phyloP scores from a whole-genome alignment of 2,888 invertebrate species.

The Scaptomyza polygonia region DNA sequence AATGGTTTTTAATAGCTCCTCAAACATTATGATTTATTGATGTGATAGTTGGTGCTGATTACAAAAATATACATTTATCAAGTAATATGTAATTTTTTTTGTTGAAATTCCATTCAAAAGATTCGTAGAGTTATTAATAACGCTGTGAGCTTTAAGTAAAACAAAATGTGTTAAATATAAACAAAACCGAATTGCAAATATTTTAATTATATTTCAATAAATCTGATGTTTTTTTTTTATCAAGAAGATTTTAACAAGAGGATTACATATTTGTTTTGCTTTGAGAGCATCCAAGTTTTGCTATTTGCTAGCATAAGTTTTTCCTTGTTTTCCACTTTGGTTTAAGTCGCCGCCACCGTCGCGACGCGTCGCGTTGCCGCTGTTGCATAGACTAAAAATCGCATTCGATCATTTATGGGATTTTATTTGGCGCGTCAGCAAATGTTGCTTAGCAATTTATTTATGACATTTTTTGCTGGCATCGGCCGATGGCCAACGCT shows the following conservation, averaged over 20 bases:
- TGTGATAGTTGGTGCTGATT: neutral
- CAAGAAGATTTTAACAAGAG: too few relatives aligned
- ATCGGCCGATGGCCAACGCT: constrained; percentile 30
- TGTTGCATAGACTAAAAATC: constrained; percentile 80
- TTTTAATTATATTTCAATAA: too few relatives aligned
- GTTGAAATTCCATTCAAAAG: too few relatives aligned
- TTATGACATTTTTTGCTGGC: constrained; percentile 77
- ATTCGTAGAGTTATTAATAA: too few relatives aligned
- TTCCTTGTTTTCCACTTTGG: constrained; percentile 54
- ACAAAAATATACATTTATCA: too few relatives aligned
- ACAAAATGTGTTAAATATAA: too few relatives aligned
- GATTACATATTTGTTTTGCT: neutral
- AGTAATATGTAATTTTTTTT: neutral
- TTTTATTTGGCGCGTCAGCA: constrained; percentile 83
- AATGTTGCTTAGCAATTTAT: constrained; percentile 81
- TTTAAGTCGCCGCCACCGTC: constrained; percentile 63
- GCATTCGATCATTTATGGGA: constrained; percentile 83
- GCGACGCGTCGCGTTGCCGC: constrained; percentile 36
- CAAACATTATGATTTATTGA: neutral
- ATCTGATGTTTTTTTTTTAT: too few relatives aligned
- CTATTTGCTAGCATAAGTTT: neutral
- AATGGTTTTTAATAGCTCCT: neutral
- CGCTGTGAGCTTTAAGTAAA: too few relatives aligned
- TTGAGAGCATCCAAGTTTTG: constrained; percentile 36
- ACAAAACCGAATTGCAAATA: too few relatives aligned